Base-by-base conservation (phyloP, 2,888 invertebrate species). In the Amiota mariae region DNA sequence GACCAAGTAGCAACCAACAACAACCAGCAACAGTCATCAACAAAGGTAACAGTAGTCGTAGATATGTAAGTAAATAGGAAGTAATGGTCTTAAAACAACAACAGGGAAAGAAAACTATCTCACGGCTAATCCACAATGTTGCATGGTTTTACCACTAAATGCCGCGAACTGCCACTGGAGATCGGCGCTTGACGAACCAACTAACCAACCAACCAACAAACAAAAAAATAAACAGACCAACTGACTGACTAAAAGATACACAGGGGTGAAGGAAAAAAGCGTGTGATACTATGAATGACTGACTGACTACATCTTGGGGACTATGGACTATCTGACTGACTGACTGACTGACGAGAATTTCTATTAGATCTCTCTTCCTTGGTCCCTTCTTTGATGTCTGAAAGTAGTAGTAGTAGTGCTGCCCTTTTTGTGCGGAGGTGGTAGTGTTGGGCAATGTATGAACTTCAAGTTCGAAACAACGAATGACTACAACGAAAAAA, bases 81-180 rank as follows among this genome's bases (percentile, higher is more conserved):
- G 54, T 51, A 36, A 36, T 36, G 36, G 36, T 6, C 36, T 36
- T 36, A 36, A 36, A 36, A 36, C 36, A 36, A n/a, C 54, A 51
- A 70, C 13, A 75, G 57, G 66, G 66, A 74, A 72, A 75, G 77
- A 79, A 84, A 84, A 84, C 81, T 84, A 84, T 84, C 85, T 84
- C 85, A 84, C 85, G 84, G 85, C 81, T 84, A 83, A 84, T 83
- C 84, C 84, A 36, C 36, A 36, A 36, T 36, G 36, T 36, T 36
- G 36, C 36, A 4, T 36, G 36, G 4, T 36, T 36, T 36, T 36
- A 36, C 36, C 36, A 36, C 36, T 36, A 36, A 36, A 36, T 36
- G 36, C 36, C 18, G 56, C 18, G 56, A n/a, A n/a, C 15, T 57
- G 13, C 15, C 9, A n/a, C 57, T 57, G 57, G 9, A 57, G 18